Evolutionary conservation across 1,140 invertebrate species (phyloP), one percentile per base, ranked within the genome.

Genomic region (Uloborus diversus): DNA sequence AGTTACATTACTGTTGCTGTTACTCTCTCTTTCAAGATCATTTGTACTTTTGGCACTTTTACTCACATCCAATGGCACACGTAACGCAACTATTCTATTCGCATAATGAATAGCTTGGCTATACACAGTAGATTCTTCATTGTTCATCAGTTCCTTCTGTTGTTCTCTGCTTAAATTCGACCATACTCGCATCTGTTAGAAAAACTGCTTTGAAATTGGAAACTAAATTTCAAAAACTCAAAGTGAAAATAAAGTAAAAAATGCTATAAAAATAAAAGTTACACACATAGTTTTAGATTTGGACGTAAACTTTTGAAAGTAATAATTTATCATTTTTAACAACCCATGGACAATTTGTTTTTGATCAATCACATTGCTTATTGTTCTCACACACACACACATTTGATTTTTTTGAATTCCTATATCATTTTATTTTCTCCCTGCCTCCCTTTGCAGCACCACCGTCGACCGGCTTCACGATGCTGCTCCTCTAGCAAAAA

Each of bases 21-120:
- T 91, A 81, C 93, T 91, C 84, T 94, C 93, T 27, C 82, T 82
- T 28, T 92, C 91, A 27, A 70, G n/a, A 49, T 89, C 87, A 33
- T 84, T 87, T 82, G 78, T 90, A 89, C 68, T 89, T 88, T 82
- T 83, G 37, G 82, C 64, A 66, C 59, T 83, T 66, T 85, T 85
- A 0, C 91, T 92, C 57, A 91, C 90, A 86, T 99, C 96, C 27
- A 98, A 88, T 35, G 97, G 97, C 82, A 99, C 92, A 23, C 97
- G 87, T 71, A 99, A 87, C 85, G 94, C 98, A 5, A 99, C 96
- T 94, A 99, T 99, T 28, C 96, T 88, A 88, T 99, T 98, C 11
- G 95, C 94, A 88, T 97, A 99, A 87, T 99, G 97, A 84, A 99
- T 97, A 5, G 96, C 96, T 87, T 99, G 97, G 86, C 96, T 97